phyloP scores from a whole-genome alignment of 1,140 invertebrate species.

The Lanistes nyassanus region DNA sequence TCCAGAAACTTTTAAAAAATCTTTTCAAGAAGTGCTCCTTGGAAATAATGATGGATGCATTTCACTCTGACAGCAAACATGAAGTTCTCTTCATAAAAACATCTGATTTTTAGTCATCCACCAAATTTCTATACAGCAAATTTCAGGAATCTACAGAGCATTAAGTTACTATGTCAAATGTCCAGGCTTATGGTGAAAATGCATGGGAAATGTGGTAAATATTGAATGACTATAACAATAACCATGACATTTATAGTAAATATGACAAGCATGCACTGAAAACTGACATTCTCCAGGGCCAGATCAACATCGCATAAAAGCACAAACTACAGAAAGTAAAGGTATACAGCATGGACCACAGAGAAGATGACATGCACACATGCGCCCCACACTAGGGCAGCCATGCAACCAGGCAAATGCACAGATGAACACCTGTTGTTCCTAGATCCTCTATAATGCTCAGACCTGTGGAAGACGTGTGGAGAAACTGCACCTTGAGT shows the following conservation, averaged over 20 bases:
- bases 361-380: background rate
- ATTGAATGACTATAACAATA: background rate
- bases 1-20: too few species aligned
- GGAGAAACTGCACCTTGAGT: constrained; percentile 19
- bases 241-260: background rate
- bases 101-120: too few species aligned
- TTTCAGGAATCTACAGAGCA: too few species aligned
- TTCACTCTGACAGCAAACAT: too few species aligned
- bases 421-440: constrained; percentile 23
- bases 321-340: background rate
- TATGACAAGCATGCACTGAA: background rate
- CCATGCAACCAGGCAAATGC: background rate
- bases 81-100: too few species aligned
- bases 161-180: too few species aligned
- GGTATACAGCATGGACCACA: background rate
- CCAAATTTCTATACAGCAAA: too few species aligned
- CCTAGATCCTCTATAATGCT: constrained; percentile 28
- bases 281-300: too few species aligned
- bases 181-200: background rate
- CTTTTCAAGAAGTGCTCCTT: too few species aligned
- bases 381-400: background rate
- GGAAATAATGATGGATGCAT: too few species aligned
- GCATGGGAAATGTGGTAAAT: background rate
- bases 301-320: background rate
- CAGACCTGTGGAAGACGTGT: constrained; percentile 28